Conservation (phyloP, 2,888 invertebrate genomes). For the Phaedon cochleariae region DNA sequence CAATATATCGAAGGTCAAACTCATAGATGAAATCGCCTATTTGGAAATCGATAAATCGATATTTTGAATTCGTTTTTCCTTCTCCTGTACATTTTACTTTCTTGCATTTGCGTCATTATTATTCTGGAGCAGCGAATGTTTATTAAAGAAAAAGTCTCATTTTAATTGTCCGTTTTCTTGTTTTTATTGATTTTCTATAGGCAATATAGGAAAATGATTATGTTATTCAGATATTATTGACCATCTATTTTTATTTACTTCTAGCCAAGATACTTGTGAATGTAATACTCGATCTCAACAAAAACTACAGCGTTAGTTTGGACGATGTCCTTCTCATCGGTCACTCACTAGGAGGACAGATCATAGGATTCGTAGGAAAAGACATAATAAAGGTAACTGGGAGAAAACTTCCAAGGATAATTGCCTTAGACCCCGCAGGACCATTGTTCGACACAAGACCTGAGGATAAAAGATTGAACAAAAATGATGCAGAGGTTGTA, state of each 20-base stretch:
- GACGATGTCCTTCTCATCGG: slow-evolving; percentile 48
- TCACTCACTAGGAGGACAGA: slow-evolving; percentile 52
- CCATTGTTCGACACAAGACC: slow-evolving; percentile 46
- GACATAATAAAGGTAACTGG: slow-evolving; percentile 41
- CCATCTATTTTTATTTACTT: slow-evolving; percentile 24
- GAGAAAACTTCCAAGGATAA: slow-evolving; percentile 45
- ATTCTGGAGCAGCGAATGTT: too few relatives aligned
- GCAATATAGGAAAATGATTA: too few relatives aligned
- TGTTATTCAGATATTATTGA: too few relatives aligned
- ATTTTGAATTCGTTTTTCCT: too few relatives aligned
- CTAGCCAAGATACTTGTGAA: slow-evolving; percentile 47
- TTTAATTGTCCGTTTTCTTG: too few relatives aligned
- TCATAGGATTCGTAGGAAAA: slow-evolving; percentile 50
- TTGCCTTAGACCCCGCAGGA: slow-evolving; percentile 54
- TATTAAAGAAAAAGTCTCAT: too few relatives aligned
- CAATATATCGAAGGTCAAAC: too few relatives aligned
- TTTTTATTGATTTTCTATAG: too few relatives aligned
- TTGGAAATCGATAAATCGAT: too few relatives aligned
- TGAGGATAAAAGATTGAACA: slow-evolving; percentile 44
- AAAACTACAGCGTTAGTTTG: slow-evolving; percentile 44
- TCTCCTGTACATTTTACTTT: too few relatives aligned
- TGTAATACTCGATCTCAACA: slow-evolving; percentile 44
- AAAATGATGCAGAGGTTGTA: slow-evolving; percentile 52
- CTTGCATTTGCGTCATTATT: too few relatives aligned
- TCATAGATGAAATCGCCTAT: too few relatives aligned